Conservation (phyloP, 2,113 vertebrate genomes). For the Tapirus terrestris region DNA sequence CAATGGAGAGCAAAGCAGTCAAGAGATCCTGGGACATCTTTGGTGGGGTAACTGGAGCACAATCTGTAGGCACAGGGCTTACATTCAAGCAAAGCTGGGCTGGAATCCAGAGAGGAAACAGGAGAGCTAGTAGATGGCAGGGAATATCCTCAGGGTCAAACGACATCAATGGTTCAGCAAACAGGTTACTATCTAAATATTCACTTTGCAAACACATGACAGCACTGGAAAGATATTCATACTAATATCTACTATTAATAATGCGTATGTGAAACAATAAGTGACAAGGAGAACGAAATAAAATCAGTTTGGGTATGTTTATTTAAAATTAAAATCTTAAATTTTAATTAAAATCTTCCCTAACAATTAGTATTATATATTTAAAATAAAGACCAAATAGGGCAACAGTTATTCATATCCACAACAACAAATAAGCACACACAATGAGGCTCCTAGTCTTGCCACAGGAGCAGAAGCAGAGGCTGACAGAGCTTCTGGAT, state of each 20-base stretch:
- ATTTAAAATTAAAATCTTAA: no score
- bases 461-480: background rate
- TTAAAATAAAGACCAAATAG: background rate
- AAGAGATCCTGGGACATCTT: background rate
- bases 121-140: background rate
- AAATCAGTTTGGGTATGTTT: background rate
- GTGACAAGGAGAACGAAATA: background rate
- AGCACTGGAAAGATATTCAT: accelerated
- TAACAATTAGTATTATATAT: background rate
- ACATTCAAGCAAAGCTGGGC: background rate
- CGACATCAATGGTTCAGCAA: background rate
- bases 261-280: background rate
- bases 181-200: background rate
- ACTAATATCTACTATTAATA: accelerated
- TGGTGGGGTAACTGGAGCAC: background rate
- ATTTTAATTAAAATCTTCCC: no score
- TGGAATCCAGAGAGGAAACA: background rate
- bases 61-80: background rate
- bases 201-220: background rate
- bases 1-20: background rate
- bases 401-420: accelerated
- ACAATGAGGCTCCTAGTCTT: background rate
- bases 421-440: no score
- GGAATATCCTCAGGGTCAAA: background rate
- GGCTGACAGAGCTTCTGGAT: accelerated